Evolutionary conservation across 2,888 invertebrate genomes (phyloP).

Genomic region (Pristionchus arcanus): DNA sequence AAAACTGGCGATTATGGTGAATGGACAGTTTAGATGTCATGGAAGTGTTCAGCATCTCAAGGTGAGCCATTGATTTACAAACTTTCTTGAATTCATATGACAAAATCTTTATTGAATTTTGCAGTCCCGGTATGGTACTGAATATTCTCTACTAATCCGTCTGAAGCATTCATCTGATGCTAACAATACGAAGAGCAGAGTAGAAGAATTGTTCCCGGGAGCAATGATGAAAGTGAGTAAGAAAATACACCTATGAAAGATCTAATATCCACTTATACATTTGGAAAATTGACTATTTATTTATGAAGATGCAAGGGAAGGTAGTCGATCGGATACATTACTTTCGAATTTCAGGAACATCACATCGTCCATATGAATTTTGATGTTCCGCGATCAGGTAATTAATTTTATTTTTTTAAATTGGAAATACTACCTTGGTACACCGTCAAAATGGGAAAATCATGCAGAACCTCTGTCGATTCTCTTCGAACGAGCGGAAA

Average conservation of each 20-base stretch:
- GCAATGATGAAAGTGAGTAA: conserved; percentile 83
- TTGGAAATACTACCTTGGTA: background rate
- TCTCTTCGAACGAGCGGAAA: conserved; percentile 80
- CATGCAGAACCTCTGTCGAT: conserved; percentile 79
- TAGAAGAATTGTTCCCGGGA: conserved; percentile 82
- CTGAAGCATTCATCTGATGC: conserved; percentile 51
- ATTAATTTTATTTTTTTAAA: background rate
- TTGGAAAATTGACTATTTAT: background rate
- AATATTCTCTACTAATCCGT: conserved; percentile 63
- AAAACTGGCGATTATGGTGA: conserved; percentile 87
- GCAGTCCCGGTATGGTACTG: conserved; percentile 79
- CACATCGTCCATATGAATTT: conserved; percentile 81
- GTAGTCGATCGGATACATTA: background rate
- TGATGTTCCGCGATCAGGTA: conserved; percentile 78
- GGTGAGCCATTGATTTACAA: background rate
- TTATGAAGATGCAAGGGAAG: background rate
- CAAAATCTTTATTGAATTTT: background rate
- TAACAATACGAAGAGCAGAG: conserved; percentile 61
- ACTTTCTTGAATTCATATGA: background rate
- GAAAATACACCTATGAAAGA: background rate
- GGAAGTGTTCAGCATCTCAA: conserved; percentile 87
- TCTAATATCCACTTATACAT: background rate
- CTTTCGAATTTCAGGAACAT: conserved; percentile 65
- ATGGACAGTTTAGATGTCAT: conserved; percentile 86
- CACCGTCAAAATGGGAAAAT: background rate